phyloP scores from a whole-genome alignment of 2,888 invertebrate genomes.

The Drosophila paracracens region DNA sequence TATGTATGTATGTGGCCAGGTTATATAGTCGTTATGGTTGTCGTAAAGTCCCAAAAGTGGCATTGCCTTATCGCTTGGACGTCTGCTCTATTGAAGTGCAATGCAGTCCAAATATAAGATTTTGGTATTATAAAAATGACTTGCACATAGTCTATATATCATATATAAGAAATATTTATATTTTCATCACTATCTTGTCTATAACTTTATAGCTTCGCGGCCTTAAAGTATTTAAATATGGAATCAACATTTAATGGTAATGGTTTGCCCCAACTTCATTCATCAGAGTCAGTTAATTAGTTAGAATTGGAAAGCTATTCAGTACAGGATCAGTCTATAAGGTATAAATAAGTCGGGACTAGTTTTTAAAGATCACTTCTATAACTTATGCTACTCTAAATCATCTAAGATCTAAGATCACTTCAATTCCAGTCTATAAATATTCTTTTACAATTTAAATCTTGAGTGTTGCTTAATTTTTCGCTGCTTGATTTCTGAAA shows the following conservation, averaged over 20 bases:
- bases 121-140: not conserved
- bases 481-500: conserved; percentile 38
- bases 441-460: not conserved
- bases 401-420: not conserved
- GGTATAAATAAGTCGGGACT: not conserved
- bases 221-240: not conserved
- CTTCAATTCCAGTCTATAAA: not conserved
- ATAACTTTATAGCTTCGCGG: not conserved
- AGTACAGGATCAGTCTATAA: not conserved
- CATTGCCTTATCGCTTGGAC: conserved; percentile 18
- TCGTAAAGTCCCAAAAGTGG: conserved; percentile 41
- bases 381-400: too few relatives aligned
- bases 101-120: conserved; percentile 3
- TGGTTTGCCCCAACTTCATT: not conserved
- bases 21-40: conserved; percentile 34
- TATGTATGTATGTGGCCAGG: conserved; percentile 19
- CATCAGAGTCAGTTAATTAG: not conserved
- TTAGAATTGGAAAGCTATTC: not conserved
- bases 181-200: not conserved
- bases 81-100: conserved; percentile 5
- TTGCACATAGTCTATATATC: not conserved
- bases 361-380: not conserved
- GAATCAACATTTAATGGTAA: not conserved
- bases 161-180: not conserved
- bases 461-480: conserved; percentile 1